Base-by-base conservation (phyloP, 1,140 invertebrate genomes). In the Bradynema listronoti region DNA sequence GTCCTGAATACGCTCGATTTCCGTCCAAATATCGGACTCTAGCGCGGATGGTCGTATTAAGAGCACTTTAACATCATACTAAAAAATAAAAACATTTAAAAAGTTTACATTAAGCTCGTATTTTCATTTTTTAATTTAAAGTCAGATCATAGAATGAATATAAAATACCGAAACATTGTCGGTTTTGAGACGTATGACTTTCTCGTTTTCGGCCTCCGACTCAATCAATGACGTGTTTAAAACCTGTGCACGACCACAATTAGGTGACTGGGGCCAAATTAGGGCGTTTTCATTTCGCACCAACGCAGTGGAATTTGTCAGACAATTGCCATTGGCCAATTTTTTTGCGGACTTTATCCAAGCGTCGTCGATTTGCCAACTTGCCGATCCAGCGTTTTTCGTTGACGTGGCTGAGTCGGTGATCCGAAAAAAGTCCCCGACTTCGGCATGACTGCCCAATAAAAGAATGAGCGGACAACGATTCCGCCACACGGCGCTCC, bases 1-100 rank as follows among this genome's bases (percentile, higher is more conserved):
- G 22, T 60, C 59, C 51, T 75, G 73, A 16, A 75, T 63, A 16
- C 66, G 42, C 52, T 75, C 73, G 19, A 75, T 64, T 56, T 78
- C 70, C 4, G 53, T 42, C 73, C 73, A 75, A 46, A 66, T 62
- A 34, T 78, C 46, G 4, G 47, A 32, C 53, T 77, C 65, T 3
- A 75, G 43, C 19, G 45, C 56, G 25, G 67, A 49, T 27, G 61
- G 60, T 9, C 32, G 33, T 7, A 75, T 42, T 11, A 59, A 34
- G 9, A 75, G 30, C 6, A 78, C 51, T 39, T 59, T 55, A 29
- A 78, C 67, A 39, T 60, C 78, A n/a, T 78, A 51, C 56, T 71
- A 47, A 63, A 39, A 76, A 56, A 19, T 54, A 29, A 11, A 65
- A n/a, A n/a, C 53, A 22, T 76, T 58, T 51, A 29, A 22, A 6